Evolutionary conservation across 2,888 invertebrate genomes (phyloP).

Genomic region (Cetonia aurata): DNA sequence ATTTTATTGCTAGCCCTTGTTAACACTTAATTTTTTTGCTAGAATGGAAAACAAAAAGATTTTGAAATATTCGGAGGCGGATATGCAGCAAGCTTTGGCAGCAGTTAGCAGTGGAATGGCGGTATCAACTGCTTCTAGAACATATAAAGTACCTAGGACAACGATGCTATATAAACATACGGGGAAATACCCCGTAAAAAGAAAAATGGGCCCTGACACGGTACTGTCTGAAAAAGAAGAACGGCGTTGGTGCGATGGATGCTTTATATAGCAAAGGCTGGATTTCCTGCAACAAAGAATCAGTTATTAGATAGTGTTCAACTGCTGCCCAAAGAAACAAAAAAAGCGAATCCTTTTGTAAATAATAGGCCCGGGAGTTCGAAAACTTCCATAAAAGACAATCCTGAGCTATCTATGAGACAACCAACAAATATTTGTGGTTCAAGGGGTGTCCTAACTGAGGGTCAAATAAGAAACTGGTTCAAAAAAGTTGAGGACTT

Average conservation of each 20-base stretch:
- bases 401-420: conserved; percentile 2
- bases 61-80: conserved; percentile 13
- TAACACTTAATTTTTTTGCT: conserved; percentile 12
- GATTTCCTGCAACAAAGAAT: conserved; percentile 3
- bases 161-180: conserved; percentile 13
- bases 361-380: too few relatives aligned
- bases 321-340: too few relatives aligned
- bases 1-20: conserved; percentile 12
- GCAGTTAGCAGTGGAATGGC: conserved; percentile 17
- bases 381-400: too few relatives aligned
- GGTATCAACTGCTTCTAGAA: conserved; percentile 18
- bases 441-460: conserved; percentile 6
- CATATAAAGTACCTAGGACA: conserved; percentile 21
- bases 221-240: not conserved
- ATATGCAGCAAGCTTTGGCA: conserved; percentile 18
- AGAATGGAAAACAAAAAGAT: conserved; percentile 21
- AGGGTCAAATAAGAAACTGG: conserved; percentile 3
- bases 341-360: too few relatives aligned
- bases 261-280: conserved; percentile 1
- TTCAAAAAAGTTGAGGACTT: conserved; percentile 6
- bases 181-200: conserved; percentile 16
- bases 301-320: not conserved
- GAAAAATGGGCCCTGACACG: conserved; percentile 17
- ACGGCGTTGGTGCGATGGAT: not conserved
- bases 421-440: conserved; percentile 3